Percentiles rank a stretch among this genome's conserved stretches.
phyloP scores from a whole-genome alignment of 2,113 vertebrate genomes.

The Sitta europaea region DNA sequence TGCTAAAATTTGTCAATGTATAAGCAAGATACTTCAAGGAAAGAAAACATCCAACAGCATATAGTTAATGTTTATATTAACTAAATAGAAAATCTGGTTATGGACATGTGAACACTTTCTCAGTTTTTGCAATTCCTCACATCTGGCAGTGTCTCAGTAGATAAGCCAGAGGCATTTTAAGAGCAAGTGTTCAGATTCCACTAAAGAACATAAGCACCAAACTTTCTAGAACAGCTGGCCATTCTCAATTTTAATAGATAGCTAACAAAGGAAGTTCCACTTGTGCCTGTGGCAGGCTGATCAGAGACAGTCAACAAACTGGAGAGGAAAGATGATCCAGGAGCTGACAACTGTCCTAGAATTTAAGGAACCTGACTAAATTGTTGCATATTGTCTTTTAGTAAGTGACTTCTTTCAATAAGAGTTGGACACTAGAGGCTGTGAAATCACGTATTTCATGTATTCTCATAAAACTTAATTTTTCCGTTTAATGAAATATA shows the following conservation, averaged over 20 bases:
- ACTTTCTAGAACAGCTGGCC: background rate
- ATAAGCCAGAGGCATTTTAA: background rate
- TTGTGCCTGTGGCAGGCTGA: background rate
- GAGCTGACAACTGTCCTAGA: background rate
- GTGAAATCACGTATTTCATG: background rate
- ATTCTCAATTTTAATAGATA: background rate
- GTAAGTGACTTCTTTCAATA: background rate
- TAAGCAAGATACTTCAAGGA: background rate
- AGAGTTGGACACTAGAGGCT: background rate
- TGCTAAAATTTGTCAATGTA: background rate
- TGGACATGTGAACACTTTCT: background rate
- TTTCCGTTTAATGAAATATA: background rate
- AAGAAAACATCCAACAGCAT: background rate
- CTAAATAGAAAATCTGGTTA: background rate
- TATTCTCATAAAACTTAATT: background rate
- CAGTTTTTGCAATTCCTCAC: background rate
- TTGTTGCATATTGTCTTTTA: background rate
- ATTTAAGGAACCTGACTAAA: background rate
- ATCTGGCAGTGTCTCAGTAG: background rate
- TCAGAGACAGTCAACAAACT: background rate
- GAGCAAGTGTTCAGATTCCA: background rate
- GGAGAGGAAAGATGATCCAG: background rate
- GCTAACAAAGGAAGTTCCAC: background rate
- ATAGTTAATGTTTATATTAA: background rate
- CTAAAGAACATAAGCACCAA: background rate